phyloP scores from a whole-genome alignment of 37 sponge, comb jelly and placozoan genomes.

The Mnemiopsis leidyi region DNA sequence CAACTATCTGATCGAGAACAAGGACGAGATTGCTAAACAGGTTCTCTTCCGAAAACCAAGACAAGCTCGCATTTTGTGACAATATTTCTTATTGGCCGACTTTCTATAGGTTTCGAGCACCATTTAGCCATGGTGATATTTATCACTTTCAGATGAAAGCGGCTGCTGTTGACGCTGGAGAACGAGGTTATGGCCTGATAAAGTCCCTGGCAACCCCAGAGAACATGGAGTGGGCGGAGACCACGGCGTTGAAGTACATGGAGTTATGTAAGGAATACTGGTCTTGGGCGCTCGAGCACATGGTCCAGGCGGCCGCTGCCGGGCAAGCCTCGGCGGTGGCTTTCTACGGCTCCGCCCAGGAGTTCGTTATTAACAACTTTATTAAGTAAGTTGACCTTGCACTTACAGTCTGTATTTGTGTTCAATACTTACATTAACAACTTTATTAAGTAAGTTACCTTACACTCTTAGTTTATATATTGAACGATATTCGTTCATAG shows the following conservation, averaged over 20 bases:
- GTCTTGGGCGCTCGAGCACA: not conserved
- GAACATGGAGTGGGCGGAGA: not conserved
- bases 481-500: too few relatives aligned
- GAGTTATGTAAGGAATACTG: not conserved
- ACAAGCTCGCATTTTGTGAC: too few relatives aligned
- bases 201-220: slow-evolving; percentile 24
- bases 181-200: not conserved
- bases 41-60: too few relatives aligned
- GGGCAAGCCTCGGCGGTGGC: not conserved
- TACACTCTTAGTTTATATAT: too few relatives aligned
- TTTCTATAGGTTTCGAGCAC: too few relatives aligned
- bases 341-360: not conserved
- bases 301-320: not conserved
- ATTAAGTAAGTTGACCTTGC: slow-evolving; percentile 12
- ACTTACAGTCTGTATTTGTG: not conserved
- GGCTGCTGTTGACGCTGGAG: not conserved
- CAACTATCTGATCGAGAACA: not conserved
- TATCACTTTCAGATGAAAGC: slow-evolving; percentile 30
- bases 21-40: slow-evolving; percentile 12
- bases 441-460: too few relatives aligned
- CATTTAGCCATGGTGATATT: too few relatives aligned
- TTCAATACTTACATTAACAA: too few relatives aligned
- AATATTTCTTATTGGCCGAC: too few relatives aligned
- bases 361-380: slow-evolving; percentile 5
- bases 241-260: not conserved